Evolutionary conservation across 2,113 vertebrate species (phyloP).

Genomic region (Antechinus stuartii): DNA sequence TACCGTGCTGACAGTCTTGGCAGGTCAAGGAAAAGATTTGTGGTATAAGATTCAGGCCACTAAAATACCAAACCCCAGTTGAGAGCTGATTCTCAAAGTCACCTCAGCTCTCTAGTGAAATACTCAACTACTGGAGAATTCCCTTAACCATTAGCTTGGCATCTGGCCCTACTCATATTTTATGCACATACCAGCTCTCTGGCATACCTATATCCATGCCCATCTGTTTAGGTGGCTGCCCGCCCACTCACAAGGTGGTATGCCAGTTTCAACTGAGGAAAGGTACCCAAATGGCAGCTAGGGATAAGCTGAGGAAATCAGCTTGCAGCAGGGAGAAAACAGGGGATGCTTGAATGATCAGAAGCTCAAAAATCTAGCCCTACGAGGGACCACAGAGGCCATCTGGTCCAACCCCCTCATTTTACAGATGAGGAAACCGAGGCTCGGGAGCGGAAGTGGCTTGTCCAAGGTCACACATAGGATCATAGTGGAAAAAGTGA

Average conservation of each 20-base stretch:
- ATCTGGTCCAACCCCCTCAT: not conserved
- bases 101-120: constrained; percentile 47
- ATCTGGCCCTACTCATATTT: constrained; percentile 28
- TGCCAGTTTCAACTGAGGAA: constrained; percentile 1
- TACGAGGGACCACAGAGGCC: not conserved
- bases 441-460: not conserved
- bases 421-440: not conserved
- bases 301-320: constrained; percentile 34
- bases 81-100: not conserved
- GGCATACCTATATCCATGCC: not conserved
- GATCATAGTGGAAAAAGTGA: not conserved
- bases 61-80: not conserved
- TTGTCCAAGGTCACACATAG: not conserved
- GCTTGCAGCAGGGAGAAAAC: constrained; percentile 7
- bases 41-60: not conserved
- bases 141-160: constrained; percentile 39
- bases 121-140: constrained; percentile 45
- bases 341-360: not conserved
- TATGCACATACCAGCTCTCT: constrained; percentile 10
- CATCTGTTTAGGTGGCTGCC: constrained; percentile 16
- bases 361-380: not conserved
- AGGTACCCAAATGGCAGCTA: constrained; percentile 33
- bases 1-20: not conserved
- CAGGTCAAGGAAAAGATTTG: not conserved
- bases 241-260: not conserved